phyloP scores from a whole-genome alignment of 2,113 vertebrate genomes.

The Carlito syrichta region DNA sequence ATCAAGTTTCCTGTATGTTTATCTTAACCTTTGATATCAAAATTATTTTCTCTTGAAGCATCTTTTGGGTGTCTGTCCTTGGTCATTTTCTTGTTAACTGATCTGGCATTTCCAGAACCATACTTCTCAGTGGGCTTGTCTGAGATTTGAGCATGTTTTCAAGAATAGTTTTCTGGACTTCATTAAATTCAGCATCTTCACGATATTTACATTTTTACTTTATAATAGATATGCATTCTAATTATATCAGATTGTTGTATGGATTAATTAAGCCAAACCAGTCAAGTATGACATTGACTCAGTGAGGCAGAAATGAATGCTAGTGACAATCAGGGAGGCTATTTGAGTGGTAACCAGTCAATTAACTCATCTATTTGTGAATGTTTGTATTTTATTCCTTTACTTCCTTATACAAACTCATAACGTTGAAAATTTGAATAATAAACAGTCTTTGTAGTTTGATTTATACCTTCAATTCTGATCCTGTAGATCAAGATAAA shows the following conservation, averaged over 20 bases:
- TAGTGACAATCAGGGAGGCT: neutral
- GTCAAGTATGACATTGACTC: neutral
- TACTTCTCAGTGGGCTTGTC: neutral
- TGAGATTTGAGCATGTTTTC: neutral
- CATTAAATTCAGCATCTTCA: neutral
- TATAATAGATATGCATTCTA: neutral
- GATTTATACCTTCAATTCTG: neutral
- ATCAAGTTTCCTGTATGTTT: neutral
- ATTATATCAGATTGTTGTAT: neutral
- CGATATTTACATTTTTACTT: neutral
- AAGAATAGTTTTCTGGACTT: neutral
- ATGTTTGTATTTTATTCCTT: neutral
- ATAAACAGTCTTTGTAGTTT: neutral
- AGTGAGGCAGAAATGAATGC: neutral
- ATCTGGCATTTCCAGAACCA: neutral
- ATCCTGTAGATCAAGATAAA: neutral
- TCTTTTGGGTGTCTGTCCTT: neutral
- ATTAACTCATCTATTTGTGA: neutral
- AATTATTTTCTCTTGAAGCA: neutral
- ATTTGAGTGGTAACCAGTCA: neutral
- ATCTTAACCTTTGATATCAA: neutral
- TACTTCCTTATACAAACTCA: neutral
- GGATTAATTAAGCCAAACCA: neutral
- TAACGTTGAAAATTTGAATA: neutral
- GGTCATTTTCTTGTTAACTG: neutral